These are phyloP conservation scores for Stichodactyla helianthus DNA, from an alignment of 64 coral and sea anemone genomes.

Conservation along the genomic window DNA sequence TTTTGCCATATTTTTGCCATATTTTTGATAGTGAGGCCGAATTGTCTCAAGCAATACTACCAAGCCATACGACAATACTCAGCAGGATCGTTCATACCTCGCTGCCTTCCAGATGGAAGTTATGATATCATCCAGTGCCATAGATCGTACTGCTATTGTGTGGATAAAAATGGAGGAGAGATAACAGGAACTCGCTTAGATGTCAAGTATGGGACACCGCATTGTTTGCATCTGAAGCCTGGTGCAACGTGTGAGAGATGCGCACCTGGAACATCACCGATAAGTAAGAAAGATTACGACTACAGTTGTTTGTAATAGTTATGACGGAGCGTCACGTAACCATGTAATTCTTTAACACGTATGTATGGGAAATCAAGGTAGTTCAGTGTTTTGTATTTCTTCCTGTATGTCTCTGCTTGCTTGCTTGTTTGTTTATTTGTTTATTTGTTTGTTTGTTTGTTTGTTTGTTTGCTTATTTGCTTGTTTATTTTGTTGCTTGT, in stretches of 20 bases:
- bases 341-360: too few species aligned
- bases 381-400: too few species aligned
- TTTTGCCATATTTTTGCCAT: neutral
- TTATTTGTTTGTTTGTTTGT: too few species aligned
- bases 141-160: slow-evolving; percentile 66
- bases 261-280: neutral
- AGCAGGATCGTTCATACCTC: slow-evolving; percentile 29
- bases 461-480: too few species aligned
- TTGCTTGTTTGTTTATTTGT: too few species aligned
- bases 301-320: neutral
- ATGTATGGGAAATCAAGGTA: too few species aligned
- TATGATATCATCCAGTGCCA: slow-evolving; percentile 56
- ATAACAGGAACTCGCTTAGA: slow-evolving; percentile 40
- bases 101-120: slow-evolving; percentile 62
- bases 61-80: slow-evolving; percentile 37
- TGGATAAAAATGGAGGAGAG: slow-evolving; percentile 53
- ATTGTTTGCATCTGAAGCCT: slow-evolving; percentile 13
- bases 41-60: slow-evolving; percentile 12
- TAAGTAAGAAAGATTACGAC: neutral
- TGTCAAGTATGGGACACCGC: slow-evolving; percentile 50
- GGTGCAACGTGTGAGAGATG: slow-evolving; percentile 8
- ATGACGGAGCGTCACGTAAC: too few species aligned
- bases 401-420: too few species aligned
- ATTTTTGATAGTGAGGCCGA: neutral
- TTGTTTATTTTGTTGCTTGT: too few species aligned